Percentiles rank a stretch among this genome's conserved stretches.
Conservation (phyloP, 1,140 invertebrate genomes). For the Drosophila sproati region DNA sequence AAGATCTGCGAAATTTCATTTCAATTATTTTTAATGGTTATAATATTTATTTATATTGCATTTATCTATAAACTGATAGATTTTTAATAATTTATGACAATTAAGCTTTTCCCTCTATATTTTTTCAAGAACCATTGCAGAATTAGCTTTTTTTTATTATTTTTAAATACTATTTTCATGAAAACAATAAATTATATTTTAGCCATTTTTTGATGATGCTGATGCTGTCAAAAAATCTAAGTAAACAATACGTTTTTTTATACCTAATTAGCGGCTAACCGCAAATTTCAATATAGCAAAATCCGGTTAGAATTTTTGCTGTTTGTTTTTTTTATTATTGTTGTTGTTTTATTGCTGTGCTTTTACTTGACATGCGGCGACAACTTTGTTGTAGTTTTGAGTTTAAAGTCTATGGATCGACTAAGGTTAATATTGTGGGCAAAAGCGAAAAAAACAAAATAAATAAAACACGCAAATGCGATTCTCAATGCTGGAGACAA, state of each 20-base stretch:
- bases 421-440: constrained; percentile 66
- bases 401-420: constrained; percentile 58
- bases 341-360: constrained; percentile 3
- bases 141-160: too few relatives aligned
- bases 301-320: constrained; percentile 31
- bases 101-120: neutral
- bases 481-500: constrained; percentile 50
- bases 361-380: constrained; percentile 67
- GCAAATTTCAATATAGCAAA: constrained; percentile 72
- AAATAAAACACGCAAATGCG: constrained; percentile 6
- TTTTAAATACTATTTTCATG: neutral
- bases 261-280: constrained; percentile 83
- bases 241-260: constrained; percentile 67
- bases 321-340: neutral
- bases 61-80: neutral
- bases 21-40: neutral
- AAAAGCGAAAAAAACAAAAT: neutral
- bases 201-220: constrained; percentile 28
- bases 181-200: neutral
- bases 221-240: constrained; percentile 53
- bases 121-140: neutral
- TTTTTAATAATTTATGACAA: neutral
- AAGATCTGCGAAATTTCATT: neutral
- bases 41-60: too few relatives aligned
- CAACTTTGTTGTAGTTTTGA: constrained; percentile 74